Evolutionary conservation across 2,797 vertebrate genomes (phyloP).

Genomic region (Clarias pachynema): DNA sequence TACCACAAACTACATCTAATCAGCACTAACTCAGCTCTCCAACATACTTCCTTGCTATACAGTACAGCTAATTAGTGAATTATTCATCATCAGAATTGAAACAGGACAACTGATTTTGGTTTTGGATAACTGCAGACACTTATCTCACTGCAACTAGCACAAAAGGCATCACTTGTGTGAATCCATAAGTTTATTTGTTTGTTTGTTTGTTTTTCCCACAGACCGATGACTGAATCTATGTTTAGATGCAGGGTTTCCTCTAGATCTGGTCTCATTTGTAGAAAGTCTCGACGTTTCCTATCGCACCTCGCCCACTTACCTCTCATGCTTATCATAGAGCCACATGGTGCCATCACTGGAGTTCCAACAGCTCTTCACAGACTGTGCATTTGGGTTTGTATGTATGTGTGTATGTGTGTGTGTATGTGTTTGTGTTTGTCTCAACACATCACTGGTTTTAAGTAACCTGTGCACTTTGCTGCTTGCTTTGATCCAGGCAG

Average conservation of each 20-base stretch:
- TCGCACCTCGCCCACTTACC: slow-evolving; percentile 50
- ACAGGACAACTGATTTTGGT: not conserved
- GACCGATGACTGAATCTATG: not conserved
- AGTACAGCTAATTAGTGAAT: not conserved
- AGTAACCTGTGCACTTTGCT: slow-evolving; percentile 55
- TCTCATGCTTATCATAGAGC: slow-evolving; percentile 40
- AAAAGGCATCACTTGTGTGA: not conserved
- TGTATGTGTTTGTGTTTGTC: slow-evolving; percentile 14
- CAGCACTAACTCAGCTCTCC: too few species aligned
- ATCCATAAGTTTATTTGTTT: not conserved
- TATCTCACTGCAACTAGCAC: not conserved
- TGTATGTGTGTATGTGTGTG: slow-evolving; percentile 14
- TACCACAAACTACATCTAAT: not conserved
- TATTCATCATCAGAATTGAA: not conserved
- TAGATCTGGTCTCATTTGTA: slow-evolving; percentile 27
- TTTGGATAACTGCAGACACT: not conserved
- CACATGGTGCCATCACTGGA: slow-evolving; percentile 47
- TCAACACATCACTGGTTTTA: slow-evolving; percentile 53
- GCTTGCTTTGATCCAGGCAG: slow-evolving; percentile 54
- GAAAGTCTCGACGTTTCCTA: slow-evolving; percentile 21
- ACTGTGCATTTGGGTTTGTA: slow-evolving; percentile 11
- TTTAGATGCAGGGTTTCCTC: slow-evolving; percentile 36
- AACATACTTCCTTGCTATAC: not conserved
- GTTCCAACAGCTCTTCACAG: slow-evolving; percentile 45
- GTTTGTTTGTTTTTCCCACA: not conserved